These are phyloP conservation scores for Cotesia typhae DNA, from an alignment of 1,140 invertebrate genomes.

Conservation along the genomic window DNA sequence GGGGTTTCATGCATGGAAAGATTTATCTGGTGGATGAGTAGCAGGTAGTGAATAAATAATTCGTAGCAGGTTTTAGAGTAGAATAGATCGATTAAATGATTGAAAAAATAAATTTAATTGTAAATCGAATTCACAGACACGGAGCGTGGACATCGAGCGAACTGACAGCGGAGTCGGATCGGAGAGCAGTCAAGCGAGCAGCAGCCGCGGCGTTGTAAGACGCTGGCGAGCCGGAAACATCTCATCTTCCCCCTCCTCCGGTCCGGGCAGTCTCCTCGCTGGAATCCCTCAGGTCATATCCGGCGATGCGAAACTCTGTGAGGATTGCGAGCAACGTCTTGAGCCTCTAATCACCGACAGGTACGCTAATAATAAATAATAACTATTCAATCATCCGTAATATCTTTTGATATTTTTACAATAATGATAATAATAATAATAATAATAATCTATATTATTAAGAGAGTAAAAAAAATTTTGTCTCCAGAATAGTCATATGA, in stretches of 20 bases:
- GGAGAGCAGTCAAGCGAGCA: conserved; percentile 88
- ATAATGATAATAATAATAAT: too few relatives aligned
- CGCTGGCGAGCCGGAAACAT: conserved; percentile 56
- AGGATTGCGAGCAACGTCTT: conserved; percentile 62
- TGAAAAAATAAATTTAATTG: conserved; percentile 23
- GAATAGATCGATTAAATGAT: neutral
- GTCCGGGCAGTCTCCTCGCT: conserved; percentile 52
- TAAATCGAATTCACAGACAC: conserved; percentile 52
- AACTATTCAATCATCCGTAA: conserved; percentile 17
- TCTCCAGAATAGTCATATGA: too few relatives aligned
- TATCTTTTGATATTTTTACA: too few relatives aligned
- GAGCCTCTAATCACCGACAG: conserved; percentile 61
- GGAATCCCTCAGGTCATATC: conserved; percentile 57
- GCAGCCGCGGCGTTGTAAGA: conserved; percentile 66
- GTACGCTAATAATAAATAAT: conserved; percentile 41
- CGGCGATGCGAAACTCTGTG: conserved; percentile 59
- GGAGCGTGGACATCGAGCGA: conserved; percentile 77
- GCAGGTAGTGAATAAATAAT: neutral
- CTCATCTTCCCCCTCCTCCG: conserved; percentile 43
- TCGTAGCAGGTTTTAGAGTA: too few relatives aligned
- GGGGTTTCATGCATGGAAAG: too few relatives aligned
- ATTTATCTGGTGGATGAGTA: too few relatives aligned
- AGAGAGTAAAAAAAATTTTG: too few relatives aligned
- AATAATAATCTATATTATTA: too few relatives aligned
- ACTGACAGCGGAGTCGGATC: conserved; percentile 94